phyloP scores from a whole-genome alignment of 1,140 invertebrate species.

The Tachypleus tridentatus region DNA sequence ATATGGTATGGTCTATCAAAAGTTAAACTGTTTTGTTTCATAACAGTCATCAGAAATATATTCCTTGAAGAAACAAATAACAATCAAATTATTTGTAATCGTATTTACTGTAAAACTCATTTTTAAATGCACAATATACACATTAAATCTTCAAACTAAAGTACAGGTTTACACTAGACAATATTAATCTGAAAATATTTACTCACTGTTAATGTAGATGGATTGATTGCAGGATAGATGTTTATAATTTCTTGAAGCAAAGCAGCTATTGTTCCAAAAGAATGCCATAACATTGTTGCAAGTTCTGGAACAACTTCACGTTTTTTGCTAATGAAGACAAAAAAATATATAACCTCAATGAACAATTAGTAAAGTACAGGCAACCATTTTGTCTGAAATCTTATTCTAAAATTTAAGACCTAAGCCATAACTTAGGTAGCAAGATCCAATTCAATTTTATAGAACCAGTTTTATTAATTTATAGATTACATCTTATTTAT shows the following conservation, averaged over 20 bases:
- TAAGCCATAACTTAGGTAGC: not conserved
- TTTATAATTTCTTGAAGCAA: slow-evolving; percentile 83
- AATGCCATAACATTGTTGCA: slow-evolving; percentile 96
- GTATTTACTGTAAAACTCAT: too few species aligned
- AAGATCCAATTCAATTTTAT: too few species aligned
- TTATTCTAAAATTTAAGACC: not conserved
- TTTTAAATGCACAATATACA: too few species aligned
- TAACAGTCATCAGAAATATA: too few species aligned
- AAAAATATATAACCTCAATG: not conserved
- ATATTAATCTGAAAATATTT: not conserved
- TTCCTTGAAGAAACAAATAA: too few species aligned
- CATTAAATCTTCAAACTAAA: slow-evolving; percentile 5
- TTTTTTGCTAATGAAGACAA: slow-evolving; percentile 63
- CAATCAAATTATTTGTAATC: too few species aligned
- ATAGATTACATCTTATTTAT: too few species aligned
- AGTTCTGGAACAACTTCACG: slow-evolving; percentile 91
- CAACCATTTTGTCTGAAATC: not conserved
- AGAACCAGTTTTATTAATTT: too few species aligned
- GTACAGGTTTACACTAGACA: not conserved
- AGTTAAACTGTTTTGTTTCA: too few species aligned
- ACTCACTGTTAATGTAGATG: slow-evolving; percentile 72
- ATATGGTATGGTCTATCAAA: too few species aligned
- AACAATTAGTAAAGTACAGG: not conserved
- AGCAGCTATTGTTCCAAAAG: slow-evolving; percentile 93
- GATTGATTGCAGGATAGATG: slow-evolving; percentile 96